These are phyloP conservation scores for Girardinichthys multiradiatus DNA, from an alignment of 2,113 vertebrate genomes.

Conservation along the genomic window DNA sequence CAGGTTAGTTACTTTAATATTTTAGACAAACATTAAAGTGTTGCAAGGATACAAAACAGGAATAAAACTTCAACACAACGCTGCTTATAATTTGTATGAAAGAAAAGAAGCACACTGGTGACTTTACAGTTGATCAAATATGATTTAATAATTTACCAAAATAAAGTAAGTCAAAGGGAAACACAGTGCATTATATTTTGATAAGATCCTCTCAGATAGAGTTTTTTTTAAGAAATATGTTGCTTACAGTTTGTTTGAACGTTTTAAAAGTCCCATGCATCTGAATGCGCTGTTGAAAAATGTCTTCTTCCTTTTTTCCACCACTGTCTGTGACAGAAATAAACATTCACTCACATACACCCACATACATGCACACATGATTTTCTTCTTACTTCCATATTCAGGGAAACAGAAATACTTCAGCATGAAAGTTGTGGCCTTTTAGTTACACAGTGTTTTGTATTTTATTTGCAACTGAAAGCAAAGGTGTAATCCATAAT, in stretches of 20 bases:
- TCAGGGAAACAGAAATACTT: neutral
- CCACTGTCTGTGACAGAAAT: neutral
- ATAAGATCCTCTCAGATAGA: neutral
- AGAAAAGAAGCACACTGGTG: neutral
- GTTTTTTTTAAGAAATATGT: neutral
- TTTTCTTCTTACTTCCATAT: neutral
- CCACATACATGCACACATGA: neutral
- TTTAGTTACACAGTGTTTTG: neutral
- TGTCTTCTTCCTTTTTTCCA: neutral
- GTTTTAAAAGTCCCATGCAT: neutral
- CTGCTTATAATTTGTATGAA: neutral
- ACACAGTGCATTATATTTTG: neutral
- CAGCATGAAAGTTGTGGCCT: neutral
- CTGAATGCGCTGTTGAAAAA: neutral
- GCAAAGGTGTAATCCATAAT: neutral
- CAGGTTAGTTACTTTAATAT: slow-evolving; percentile 1
- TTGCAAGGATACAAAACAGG: slow-evolving; percentile 25
- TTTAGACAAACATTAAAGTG: slow-evolving; percentile 18
- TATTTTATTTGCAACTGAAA: too few species aligned
- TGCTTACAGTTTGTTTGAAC: neutral
- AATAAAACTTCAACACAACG: slow-evolving; percentile 10
- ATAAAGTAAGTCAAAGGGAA: neutral
- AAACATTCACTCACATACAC: neutral
- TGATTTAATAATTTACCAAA: neutral
- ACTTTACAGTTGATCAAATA: neutral